Evolutionary conservation across 2,797 vertebrate genomes (phyloP).

Genomic region (Tokudaia muenninki): DNA sequence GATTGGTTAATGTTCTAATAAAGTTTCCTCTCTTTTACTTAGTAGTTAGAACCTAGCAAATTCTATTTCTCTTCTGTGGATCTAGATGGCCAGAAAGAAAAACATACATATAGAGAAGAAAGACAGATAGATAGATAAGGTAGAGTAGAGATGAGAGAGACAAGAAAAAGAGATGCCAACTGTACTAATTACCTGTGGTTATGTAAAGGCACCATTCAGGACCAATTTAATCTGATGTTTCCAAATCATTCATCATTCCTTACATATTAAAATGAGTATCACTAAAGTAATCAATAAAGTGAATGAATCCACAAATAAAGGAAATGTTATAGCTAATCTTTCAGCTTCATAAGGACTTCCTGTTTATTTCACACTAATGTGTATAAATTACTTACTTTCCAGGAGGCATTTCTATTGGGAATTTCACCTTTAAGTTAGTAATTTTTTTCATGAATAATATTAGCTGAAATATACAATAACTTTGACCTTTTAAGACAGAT

Average conservation of each 20-base stretch:
- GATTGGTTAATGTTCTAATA: not conserved
- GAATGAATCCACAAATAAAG: not conserved
- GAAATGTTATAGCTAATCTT: not conserved
- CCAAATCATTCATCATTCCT: not conserved
- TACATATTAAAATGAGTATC: not conserved
- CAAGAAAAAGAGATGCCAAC: not conserved
- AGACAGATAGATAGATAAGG: not conserved
- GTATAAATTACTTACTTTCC: not conserved
- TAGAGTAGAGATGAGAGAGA: not conserved
- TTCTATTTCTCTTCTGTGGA: not conserved
- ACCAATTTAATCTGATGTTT: constrained; percentile 25
- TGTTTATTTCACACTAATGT: not conserved
- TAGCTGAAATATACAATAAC: not conserved
- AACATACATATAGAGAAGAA: not conserved
- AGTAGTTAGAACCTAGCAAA: not conserved
- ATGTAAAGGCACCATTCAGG: not conserved
- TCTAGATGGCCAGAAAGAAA: not conserved
- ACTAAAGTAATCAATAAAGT: constrained; percentile 1
- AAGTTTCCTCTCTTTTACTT: not conserved
- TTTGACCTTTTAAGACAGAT: not conserved
- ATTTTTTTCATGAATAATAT: not conserved
- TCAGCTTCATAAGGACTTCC: not conserved
- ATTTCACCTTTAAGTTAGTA: not conserved
- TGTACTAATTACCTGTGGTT: not conserved
- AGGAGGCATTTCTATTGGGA: not conserved